A percentile compares a stretch with the other conserved stretches of the same genome.
Evolutionary conservation across 2,888 invertebrate genomes (phyloP).

Genomic region (Sylvicola cinctus): DNA sequence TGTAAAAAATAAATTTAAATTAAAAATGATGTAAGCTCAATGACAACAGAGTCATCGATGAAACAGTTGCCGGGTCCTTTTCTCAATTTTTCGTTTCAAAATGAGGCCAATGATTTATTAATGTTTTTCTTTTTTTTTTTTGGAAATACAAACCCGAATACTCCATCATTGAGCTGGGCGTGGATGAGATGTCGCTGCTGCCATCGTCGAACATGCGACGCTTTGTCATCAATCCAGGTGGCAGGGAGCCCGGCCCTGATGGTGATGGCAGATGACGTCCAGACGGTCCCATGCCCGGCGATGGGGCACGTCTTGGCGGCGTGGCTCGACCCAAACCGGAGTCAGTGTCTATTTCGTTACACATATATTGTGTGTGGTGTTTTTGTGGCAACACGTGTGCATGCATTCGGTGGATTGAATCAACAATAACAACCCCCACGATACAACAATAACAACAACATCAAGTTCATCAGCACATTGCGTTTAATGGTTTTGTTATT

Average conservation of each 20-base stretch:
- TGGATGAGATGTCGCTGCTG: slow-evolving; percentile 68
- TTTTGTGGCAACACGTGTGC: too few species aligned
- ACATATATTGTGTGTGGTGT: too few species aligned
- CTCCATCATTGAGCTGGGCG: slow-evolving; percentile 70
- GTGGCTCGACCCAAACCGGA: slow-evolving; percentile 74
- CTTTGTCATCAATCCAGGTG: slow-evolving; percentile 57
- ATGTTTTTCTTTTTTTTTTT: too few species aligned
- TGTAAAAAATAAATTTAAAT: too few species aligned
- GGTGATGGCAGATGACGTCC: slow-evolving; percentile 58
- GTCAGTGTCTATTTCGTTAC: slow-evolving; percentile 38
- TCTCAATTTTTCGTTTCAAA: too few species aligned
- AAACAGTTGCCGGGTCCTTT: too few species aligned
- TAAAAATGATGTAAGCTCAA: too few species aligned
- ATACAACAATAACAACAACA: too few species aligned
- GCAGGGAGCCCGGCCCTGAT: slow-evolving; percentile 64
- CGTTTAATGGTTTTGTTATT: too few species aligned
- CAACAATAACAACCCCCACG: not conserved
- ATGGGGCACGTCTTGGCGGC: slow-evolving; percentile 69
- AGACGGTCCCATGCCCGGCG: slow-evolving; percentile 49
- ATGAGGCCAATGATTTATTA: too few species aligned
- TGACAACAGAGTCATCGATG: too few species aligned
- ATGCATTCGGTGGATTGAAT: slow-evolving; percentile 8
- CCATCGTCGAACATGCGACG: slow-evolving; percentile 47
- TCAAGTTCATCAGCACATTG: too few species aligned
- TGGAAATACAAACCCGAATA: slow-evolving; percentile 48